Evolutionary conservation across 1,140 invertebrate species (phyloP).

Genomic region (Euschistus heros): DNA sequence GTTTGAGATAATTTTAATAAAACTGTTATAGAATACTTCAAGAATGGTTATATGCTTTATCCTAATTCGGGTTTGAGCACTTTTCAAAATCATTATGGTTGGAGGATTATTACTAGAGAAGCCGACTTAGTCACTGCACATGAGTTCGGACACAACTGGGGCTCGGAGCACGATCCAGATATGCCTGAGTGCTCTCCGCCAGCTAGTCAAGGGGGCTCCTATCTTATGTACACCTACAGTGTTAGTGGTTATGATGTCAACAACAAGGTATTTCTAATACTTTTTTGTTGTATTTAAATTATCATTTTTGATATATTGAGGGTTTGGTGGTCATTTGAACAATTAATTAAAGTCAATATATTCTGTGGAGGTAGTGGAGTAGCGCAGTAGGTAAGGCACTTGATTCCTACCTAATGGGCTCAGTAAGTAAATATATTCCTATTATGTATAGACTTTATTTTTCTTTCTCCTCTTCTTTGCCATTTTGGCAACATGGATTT

Average conservation of each 20-base stretch:
- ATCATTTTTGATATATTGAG: no score
- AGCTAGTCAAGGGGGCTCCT: conserved; percentile 85
- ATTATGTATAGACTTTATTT: no score
- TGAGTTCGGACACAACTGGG: conserved; percentile 96
- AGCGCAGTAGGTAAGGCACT: no score
- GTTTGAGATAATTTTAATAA: not conserved
- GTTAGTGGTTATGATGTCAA: conserved; percentile 95
- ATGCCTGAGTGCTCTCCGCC: conserved; percentile 86
- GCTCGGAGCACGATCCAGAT: conserved; percentile 95
- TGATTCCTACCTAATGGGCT: no score
- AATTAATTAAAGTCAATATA: no score
- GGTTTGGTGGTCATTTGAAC: no score
- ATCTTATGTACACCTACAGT: conserved; percentile 96
- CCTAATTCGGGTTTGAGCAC: conserved; percentile 88
- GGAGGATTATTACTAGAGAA: conserved; percentile 86
- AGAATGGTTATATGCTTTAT: conserved; percentile 86
- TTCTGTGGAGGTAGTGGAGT: no score
- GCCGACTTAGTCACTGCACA: conserved; percentile 93
- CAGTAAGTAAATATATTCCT: no score
- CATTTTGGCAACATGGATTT: no score
- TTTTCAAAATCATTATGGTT: conserved; percentile 85
- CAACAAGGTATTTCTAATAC: conserved; percentile 71
- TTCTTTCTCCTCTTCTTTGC: no score
- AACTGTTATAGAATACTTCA: conserved; percentile 69
- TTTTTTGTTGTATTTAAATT: no score